These are phyloP conservation scores for Araneus ventricosus DNA, from an alignment of 1,140 invertebrate genomes.

Conservation along the genomic window DNA sequence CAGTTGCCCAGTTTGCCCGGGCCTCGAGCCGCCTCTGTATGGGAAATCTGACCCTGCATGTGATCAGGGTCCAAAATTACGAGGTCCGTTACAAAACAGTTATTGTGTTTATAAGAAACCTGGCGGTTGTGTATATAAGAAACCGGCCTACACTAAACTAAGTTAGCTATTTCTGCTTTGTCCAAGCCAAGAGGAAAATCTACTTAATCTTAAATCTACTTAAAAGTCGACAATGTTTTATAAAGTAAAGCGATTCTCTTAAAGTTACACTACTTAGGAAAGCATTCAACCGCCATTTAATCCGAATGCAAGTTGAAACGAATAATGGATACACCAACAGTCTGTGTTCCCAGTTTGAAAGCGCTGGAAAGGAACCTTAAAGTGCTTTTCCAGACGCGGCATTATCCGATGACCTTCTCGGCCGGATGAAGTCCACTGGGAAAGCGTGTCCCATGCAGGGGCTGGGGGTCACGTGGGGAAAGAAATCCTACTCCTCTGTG, in stretches of 20 bases:
- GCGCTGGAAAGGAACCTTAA: neutral
- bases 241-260: neutral
- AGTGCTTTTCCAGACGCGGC: constrained; percentile 29
- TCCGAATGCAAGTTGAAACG: constrained; percentile 2
- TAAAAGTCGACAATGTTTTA: neutral
- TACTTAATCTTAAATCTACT: too few relatives aligned
- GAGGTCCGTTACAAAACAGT: too few relatives aligned
- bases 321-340: constrained; percentile 2
- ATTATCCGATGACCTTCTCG: constrained; percentile 66
- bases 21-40: too few relatives aligned
- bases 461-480: constrained; percentile 40
- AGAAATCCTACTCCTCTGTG: neutral
- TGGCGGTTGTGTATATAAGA: too few relatives aligned
- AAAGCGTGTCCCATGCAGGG: too few relatives aligned
- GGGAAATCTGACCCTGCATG: too few relatives aligned
- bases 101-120: too few relatives aligned
- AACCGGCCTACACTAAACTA: too few relatives aligned
- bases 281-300: constrained; percentile 3
- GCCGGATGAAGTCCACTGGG: neutral
- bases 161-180: too few relatives aligned
- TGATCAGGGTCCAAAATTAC: too few relatives aligned
- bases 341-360: constrained; percentile 19
- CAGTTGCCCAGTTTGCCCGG: too few relatives aligned
- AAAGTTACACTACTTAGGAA: neutral
- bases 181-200: too few relatives aligned